phyloP scores from a whole-genome alignment of 2,888 invertebrate species.

The Dynastes hyllus region DNA sequence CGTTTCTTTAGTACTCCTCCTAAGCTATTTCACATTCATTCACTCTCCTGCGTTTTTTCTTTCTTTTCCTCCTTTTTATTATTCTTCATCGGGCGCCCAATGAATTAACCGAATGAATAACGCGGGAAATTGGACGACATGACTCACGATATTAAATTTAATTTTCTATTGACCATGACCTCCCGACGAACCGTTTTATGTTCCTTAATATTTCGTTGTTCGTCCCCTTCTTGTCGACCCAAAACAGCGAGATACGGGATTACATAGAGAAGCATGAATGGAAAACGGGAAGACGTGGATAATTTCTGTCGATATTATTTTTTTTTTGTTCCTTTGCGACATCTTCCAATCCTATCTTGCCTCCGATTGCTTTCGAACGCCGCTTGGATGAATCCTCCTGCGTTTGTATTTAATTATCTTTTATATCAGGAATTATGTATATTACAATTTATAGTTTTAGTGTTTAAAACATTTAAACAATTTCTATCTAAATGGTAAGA shows the following conservation, averaged over 20 bases:
- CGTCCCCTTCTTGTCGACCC: slow-evolving; percentile 18
- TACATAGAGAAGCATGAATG: not conserved
- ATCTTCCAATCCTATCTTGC: not conserved
- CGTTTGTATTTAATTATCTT: too few species aligned
- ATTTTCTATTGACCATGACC: slow-evolving; percentile 50
- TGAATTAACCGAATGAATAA: slow-evolving; percentile 50
- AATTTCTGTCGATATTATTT: not conserved
- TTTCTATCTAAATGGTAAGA: too few species aligned
- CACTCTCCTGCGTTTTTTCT: slow-evolving; percentile 30
- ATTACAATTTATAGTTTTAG: not conserved
- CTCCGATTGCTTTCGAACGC: too few species aligned
- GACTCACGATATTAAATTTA: slow-evolving; percentile 57
- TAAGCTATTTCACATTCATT: slow-evolving; percentile 15
- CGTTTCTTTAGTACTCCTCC: not conserved
- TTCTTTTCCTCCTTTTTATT: slow-evolving; percentile 39
- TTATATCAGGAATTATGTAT: too few species aligned
- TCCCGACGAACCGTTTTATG: slow-evolving; percentile 35
- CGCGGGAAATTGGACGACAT: slow-evolving; percentile 57
- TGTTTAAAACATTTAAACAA: not conserved
- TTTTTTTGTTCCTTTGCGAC: too few species aligned
- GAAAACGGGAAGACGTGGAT: slow-evolving; percentile 22
- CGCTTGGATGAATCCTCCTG: too few species aligned
- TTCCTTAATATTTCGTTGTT: slow-evolving; percentile 37
- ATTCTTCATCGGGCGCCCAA: slow-evolving; percentile 19
- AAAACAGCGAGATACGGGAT: slow-evolving; percentile 15